phyloP scores from a whole-genome alignment of 2,797 vertebrate species.

The Sebastes minor region DNA sequence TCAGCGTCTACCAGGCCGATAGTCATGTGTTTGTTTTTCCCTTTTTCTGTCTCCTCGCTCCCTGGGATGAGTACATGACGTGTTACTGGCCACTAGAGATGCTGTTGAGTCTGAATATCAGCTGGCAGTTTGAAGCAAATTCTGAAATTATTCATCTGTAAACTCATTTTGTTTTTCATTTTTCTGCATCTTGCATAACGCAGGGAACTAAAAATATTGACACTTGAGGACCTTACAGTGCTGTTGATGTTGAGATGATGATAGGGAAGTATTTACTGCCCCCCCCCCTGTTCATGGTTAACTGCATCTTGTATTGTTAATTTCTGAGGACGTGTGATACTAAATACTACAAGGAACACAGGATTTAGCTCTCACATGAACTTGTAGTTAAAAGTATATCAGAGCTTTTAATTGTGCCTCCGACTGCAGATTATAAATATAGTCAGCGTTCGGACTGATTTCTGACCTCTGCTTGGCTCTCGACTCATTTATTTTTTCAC shows the following conservation, averaged over 20 bases:
- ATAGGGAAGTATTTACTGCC: too few relatives aligned
- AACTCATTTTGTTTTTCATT: background rate
- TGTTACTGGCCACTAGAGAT: slow-evolving; percentile 62
- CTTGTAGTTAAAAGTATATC: too few relatives aligned
- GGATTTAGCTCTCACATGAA: background rate
- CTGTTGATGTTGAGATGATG: background rate
- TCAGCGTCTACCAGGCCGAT: background rate
- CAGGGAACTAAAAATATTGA: background rate
- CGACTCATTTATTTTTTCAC: background rate
- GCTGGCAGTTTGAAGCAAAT: background rate
- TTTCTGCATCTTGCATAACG: background rate
- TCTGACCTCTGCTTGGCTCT: background rate
- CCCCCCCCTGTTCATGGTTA: background rate
- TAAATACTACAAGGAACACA: background rate
- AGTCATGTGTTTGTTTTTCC: background rate
- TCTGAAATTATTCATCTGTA: background rate
- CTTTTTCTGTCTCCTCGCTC: background rate
- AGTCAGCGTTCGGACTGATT: background rate
- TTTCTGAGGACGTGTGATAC: background rate
- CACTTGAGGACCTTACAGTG: background rate
- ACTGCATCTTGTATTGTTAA: background rate
- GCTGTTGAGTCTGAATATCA: background rate
- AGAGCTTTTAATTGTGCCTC: background rate
- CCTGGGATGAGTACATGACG: background rate
- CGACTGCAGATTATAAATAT: background rate